Percentiles rank a stretch among this genome's conserved stretches.
Evolutionary conservation across 30 jellyfish, hydroid and myxozoan genomes (phyloP).

Genomic region (Pelagia noctiluca): DNA sequence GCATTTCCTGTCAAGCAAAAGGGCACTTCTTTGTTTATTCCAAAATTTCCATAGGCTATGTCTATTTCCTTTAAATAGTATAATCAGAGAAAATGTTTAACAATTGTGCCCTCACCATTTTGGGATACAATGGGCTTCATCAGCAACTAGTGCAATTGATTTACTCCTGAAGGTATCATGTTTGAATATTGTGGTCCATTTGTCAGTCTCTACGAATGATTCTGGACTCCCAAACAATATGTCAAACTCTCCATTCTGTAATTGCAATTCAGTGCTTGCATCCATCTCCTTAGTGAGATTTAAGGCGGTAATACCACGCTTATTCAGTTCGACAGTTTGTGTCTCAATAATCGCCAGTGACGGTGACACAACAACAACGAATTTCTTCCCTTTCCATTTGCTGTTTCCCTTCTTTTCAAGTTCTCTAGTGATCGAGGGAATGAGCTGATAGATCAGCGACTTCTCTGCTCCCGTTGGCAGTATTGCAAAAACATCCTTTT

Average conservation of each 20-base stretch:
- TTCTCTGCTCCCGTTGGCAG: neutral
- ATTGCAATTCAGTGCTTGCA: neutral
- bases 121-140: slow-evolving; percentile 43
- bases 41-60: neutral
- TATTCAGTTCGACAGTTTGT: slow-evolving; percentile 16
- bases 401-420: neutral
- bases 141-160: slow-evolving; percentile 24
- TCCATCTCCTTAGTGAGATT: slow-evolving; percentile 19
- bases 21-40: no score
- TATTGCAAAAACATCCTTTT: neutral
- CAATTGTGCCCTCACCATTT: slow-evolving; percentile 22
- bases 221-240: slow-evolving; percentile 38
- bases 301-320: slow-evolving; percentile 33
- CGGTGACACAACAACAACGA: slow-evolving; percentile 8
- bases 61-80: neutral
- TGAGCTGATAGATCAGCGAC: neutral
- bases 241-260: slow-evolving; percentile 29
- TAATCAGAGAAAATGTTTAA: no score
- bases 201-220: slow-evolving; percentile 18
- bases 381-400: neutral
- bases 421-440: neutral
- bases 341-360: slow-evolving; percentile 7
- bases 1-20: no score
- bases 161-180: neutral
- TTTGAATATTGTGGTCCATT: slow-evolving; percentile 7